phyloP scores from a whole-genome alignment of 2,888 invertebrate genomes.

The Callosobruchus maculatus region DNA sequence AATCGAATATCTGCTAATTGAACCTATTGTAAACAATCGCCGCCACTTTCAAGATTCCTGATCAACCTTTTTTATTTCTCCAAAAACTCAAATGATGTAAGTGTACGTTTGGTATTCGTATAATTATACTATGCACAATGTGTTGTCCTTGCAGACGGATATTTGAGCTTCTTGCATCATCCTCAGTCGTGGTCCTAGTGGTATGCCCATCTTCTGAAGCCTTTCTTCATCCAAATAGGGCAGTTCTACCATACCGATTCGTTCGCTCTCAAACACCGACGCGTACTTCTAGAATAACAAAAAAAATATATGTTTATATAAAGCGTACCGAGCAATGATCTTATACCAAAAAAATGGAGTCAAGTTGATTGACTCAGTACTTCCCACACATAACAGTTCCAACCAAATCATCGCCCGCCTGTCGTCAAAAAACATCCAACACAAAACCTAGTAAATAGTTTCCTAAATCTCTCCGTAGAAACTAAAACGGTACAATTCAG shows the following conservation, averaged over 20 bases:
- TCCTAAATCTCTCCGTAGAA: no score
- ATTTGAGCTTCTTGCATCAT: constrained; percentile 83
- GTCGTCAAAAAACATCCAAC: no score
- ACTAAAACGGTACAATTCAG: no score
- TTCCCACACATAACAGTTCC: no score
- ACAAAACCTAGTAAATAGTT: no score
- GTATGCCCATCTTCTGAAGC: constrained; percentile 84
- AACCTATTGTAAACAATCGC: constrained; percentile 12
- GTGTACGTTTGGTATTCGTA: no score
- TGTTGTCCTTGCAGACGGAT: constrained; percentile 61
- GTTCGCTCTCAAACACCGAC: constrained; percentile 75
- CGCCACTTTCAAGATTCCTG: constrained; percentile 22
- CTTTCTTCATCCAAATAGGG: constrained; percentile 88
- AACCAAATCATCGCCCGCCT: no score
- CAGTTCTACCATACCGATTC: constrained; percentile 84
- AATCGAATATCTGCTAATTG: not conserved
- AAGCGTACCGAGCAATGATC: no score
- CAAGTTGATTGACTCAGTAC: no score
- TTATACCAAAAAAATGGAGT: no score
- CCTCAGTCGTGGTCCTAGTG: constrained; percentile 81
- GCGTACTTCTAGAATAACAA: constrained; percentile 75
- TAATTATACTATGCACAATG: constrained; percentile 57
- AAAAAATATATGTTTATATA: constrained; percentile 23
- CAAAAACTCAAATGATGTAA: no score
- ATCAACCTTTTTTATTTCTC: not conserved